phyloP scores from a whole-genome alignment of 2,797 vertebrate species.

The Chaetophractus vellerosus region DNA sequence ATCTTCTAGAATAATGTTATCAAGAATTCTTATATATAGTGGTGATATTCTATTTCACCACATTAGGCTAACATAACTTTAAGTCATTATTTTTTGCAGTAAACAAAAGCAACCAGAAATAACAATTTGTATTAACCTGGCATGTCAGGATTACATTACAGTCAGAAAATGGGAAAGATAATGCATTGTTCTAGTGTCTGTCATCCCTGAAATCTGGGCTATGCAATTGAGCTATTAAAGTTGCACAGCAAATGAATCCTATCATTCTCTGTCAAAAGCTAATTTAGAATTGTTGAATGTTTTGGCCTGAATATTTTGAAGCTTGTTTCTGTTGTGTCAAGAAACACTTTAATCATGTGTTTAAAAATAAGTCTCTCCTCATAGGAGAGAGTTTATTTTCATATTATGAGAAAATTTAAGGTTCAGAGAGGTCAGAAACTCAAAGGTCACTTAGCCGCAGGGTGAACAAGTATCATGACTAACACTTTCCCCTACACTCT shows the following conservation, averaged over 20 bases:
- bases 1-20: constrained; percentile 55
- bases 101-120: constrained; percentile 64
- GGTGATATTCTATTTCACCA: constrained; percentile 37
- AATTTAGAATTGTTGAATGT: constrained; percentile 50
- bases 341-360: constrained; percentile 52
- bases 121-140: constrained; percentile 61
- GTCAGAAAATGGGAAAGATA: constrained; percentile 70
- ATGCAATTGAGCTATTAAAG: constrained; percentile 66
- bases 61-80: constrained; percentile 59
- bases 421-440: neutral
- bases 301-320: constrained; percentile 70
- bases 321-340: constrained; percentile 62
- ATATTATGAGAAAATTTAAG: neutral
- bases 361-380: constrained; percentile 26
- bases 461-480: neutral
- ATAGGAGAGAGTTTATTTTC: neutral
- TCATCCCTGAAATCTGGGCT: constrained; percentile 54
- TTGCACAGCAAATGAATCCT: constrained; percentile 67
- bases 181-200: neutral
- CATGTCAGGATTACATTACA: constrained; percentile 16
- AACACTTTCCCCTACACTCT: neutral
- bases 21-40: constrained; percentile 55
- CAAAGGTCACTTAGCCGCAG: neutral
- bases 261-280: constrained; percentile 73
- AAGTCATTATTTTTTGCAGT: constrained; percentile 58